Conservation (phyloP, 2,888 invertebrate species). For the Venustoraphidia nigricollis region DNA sequence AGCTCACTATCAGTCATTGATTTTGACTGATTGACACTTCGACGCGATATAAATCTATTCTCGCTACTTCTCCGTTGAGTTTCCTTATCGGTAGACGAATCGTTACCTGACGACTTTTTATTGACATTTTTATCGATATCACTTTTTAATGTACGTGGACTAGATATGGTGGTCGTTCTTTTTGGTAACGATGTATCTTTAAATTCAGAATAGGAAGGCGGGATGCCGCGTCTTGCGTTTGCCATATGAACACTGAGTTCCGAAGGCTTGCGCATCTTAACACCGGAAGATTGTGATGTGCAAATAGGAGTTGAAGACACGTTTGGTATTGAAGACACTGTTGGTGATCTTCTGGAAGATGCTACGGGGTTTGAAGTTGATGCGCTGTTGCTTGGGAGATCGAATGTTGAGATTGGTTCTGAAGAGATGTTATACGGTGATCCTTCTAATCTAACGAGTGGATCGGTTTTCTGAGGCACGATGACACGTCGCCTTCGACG, state of each 20-base stretch:
- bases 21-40: not conserved
- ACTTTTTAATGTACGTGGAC: too few species aligned
- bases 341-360: slow-evolving; percentile 3
- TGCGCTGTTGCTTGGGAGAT: too few species aligned
- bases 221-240: slow-evolving; percentile 24
- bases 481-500: slow-evolving; percentile 22
- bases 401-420: too few species aligned
- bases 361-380: not conserved
- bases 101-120: not conserved
- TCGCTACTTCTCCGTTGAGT: too few species aligned
- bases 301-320: too few species aligned
- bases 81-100: slow-evolving; percentile 4
- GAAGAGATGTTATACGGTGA: too few species aligned
- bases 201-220: not conserved
- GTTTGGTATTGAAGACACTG: slow-evolving; percentile 6
- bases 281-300: too few species aligned
- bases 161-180: too few species aligned
- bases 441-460: not conserved
- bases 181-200: too few species aligned
- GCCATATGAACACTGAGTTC: slow-evolving; percentile 28
- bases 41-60: too few species aligned
- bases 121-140: not conserved
- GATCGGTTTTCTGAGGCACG: slow-evolving; percentile 16
- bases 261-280: slow-evolving; percentile 14
- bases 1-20: not conserved